Evolutionary conservation across 2,797 vertebrate species (phyloP).

Genomic region (Eulemur rubriventer): DNA sequence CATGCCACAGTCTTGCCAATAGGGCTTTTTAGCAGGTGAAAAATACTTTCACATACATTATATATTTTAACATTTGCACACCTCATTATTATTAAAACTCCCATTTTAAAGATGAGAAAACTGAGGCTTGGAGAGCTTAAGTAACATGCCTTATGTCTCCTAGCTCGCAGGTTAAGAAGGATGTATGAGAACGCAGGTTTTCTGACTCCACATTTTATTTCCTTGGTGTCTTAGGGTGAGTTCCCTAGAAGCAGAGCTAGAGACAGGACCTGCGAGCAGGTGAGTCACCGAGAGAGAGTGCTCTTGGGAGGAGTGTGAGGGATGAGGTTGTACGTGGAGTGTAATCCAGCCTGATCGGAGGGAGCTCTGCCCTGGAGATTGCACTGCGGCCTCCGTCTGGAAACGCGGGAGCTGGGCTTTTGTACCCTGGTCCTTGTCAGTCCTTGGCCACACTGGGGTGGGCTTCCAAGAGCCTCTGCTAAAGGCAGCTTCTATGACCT

Average conservation of each 20-base stretch:
- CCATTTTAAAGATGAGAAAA: neutral
- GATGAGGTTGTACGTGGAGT: no score
- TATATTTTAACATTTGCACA: neutral
- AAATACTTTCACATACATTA: neutral
- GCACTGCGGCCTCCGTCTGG: neutral
- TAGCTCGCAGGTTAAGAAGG: neutral
- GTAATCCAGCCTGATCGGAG: neutral
- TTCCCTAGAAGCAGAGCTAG: neutral
- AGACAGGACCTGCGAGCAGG: neutral
- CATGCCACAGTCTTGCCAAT: neutral
- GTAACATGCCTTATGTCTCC: neutral
- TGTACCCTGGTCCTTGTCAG: neutral
- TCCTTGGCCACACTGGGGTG: neutral
- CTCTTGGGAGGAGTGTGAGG: neutral
- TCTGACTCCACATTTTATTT: neutral
- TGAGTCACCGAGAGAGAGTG: fast-evolving
- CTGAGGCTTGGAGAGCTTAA: neutral
- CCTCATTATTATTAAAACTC: neutral
- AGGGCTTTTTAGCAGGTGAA: neutral
- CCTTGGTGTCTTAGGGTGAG: neutral
- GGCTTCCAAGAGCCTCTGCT: neutral
- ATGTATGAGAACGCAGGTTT: neutral
- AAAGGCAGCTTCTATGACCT: neutral
- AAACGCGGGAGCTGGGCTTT: neutral
- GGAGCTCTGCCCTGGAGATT: no score